phyloP scores from a whole-genome alignment of 2,797 vertebrate species.

The Sparus aurata region DNA sequence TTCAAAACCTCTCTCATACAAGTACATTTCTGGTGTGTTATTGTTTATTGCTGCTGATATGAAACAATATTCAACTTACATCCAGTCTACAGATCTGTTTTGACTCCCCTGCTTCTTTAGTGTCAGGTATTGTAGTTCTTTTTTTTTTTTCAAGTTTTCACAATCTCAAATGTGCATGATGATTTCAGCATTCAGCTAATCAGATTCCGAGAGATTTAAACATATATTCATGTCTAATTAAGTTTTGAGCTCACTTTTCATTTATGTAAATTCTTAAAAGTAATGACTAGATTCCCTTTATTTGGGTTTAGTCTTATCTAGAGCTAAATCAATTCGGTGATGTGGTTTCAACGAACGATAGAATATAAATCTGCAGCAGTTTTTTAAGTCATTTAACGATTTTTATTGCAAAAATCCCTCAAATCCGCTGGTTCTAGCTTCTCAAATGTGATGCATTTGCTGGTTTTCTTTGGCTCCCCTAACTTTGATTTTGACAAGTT shows the following conservation, averaged over 20 bases:
- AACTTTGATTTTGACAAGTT: no score
- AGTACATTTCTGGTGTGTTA: conserved; percentile 1
- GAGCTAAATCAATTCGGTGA: background rate
- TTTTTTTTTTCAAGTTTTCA: background rate
- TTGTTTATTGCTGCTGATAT: conserved; percentile 14
- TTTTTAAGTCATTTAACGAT: no score
- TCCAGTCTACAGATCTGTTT: background rate
- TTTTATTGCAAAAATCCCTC: no score
- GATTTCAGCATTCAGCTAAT: no score
- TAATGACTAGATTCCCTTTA: background rate
- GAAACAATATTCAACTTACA: conserved; percentile 4
- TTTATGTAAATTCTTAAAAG: background rate
- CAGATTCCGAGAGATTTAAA: no score
- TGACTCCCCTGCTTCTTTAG: background rate
- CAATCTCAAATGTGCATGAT: no score
- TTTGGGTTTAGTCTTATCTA: background rate
- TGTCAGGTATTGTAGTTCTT: background rate
- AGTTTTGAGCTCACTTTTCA: background rate
- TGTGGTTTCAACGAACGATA: no score
- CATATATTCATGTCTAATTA: background rate
- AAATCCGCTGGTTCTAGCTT: background rate
- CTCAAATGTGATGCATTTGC: background rate
- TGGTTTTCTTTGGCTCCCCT: background rate
- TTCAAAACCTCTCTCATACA: background rate
- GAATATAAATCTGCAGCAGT: no score